Base-by-base conservation (phyloP, 37 sponge, comb jelly and placozoan genomes). In the Ephydatia muelleri region DNA sequence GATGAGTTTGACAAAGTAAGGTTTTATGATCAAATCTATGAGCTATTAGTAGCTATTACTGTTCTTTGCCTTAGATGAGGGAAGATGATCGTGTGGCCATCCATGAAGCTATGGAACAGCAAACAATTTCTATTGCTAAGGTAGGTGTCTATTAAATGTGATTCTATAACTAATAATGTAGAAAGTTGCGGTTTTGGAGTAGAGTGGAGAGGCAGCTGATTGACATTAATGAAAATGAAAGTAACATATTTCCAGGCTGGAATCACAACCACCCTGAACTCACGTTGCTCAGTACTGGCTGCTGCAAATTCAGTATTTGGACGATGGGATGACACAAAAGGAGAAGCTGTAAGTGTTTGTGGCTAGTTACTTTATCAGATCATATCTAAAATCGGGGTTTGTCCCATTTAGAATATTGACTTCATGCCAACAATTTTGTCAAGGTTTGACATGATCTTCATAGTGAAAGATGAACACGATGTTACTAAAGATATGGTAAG, bases 81-180 rank as follows among this genome's bases (percentile, higher is more conserved):
- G 93, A 98, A 75, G 95, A 98, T 71, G 99, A 99, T 69, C 36
- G 99, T 70, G 99, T 99, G 57, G 99, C 99, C 31, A 99, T 99
- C 38, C 99, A 99, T 75, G 99, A 99, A 75, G 99, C 99, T n/a
- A 99, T 99, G 99, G 99, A 99, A 70, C 99, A 99, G 83, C 99
- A 99, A 74, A 99, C 99, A 57, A 99, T 99, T 70, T 99, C 99
- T 69, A 95, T 99, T 48, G 99, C 99, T 11, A 99, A 99, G 91
- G 96, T 95, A 37, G 49, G 68, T 73, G 2, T 9, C 13, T 6
- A 30, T 38, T 72, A n/a, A 21, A 74, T 32, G 48, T 64, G 64
- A 27, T 5, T 30, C 81, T 68, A 11, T 26, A 26, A 13, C 30
- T 8, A 11, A 27, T 72, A 23, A 8, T 29, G 47, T 6, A 14